Percentiles rank a stretch among this genome's conserved stretches.
These are phyloP conservation scores for Fundulus diaphanus DNA, from an alignment of 2,797 vertebrate genomes.

Conservation along the genomic window DNA sequence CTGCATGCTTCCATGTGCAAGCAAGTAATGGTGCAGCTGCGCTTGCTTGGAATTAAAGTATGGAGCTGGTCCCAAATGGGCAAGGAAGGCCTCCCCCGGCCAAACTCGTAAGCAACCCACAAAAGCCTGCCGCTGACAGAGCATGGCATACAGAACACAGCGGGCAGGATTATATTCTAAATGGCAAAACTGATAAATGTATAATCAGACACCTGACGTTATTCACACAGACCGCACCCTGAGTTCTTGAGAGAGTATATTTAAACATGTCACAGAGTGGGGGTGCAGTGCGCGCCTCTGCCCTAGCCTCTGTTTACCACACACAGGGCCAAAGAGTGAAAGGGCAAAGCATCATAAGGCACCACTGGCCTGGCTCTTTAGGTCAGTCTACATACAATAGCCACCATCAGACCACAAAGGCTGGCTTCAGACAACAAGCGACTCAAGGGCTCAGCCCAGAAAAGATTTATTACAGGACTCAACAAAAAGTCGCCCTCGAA, in stretches of 20 bases:
- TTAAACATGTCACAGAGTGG: constrained; percentile 54
- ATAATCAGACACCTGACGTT: constrained; percentile 15
- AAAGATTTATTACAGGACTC: constrained; percentile 77
- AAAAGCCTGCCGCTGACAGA: background rate
- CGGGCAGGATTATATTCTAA: background rate
- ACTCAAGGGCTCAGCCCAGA: constrained; percentile 73
- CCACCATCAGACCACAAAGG: constrained; percentile 70
- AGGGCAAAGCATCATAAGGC: constrained; percentile 72
- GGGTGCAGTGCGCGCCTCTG: constrained; percentile 49
- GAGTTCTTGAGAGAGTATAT: constrained; percentile 41
- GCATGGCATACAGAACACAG: background rate
- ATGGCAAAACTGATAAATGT: background rate
- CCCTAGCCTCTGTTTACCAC: constrained; percentile 66
- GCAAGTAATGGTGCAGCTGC: background rate
- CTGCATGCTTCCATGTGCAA: background rate
- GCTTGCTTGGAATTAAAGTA: background rate
- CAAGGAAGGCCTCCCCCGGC: background rate
- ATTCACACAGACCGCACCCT: constrained; percentile 25
- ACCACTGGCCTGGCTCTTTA: constrained; percentile 62
- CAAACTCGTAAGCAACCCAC: background rate
- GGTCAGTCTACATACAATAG: constrained; percentile 76
- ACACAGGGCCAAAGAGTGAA: constrained; percentile 68
- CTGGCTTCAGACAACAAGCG: constrained; percentile 77
- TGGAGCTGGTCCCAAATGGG: background rate
- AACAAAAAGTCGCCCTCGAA: constrained; percentile 76